Evolutionary conservation across 1,140 invertebrate species (phyloP).

Genomic region (Drosophila kepulauana): DNA sequence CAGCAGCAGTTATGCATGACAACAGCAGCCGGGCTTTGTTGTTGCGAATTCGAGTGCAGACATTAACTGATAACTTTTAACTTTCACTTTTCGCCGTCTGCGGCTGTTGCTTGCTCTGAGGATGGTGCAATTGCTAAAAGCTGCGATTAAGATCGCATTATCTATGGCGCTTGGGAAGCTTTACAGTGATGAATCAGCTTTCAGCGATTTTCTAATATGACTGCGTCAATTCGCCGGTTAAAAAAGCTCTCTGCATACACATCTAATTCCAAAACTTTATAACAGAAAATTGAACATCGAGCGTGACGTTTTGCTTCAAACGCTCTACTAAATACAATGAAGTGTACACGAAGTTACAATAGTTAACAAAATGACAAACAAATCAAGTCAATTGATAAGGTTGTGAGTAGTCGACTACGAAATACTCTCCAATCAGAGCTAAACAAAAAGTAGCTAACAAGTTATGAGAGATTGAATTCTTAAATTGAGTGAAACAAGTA

Average conservation of each 20-base stretch:
- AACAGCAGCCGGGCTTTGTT: slow-evolving; percentile 10
- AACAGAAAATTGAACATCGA: slow-evolving; percentile 10
- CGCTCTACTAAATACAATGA: too few species aligned
- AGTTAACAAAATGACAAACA: slow-evolving; percentile 1
- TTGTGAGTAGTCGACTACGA: background rate
- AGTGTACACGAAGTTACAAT: background rate
- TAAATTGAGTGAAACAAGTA: too few species aligned
- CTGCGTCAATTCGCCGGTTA: background rate
- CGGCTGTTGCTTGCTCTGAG: background rate
- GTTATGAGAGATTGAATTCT: too few species aligned
- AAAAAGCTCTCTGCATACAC: background rate
- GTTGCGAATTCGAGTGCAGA: slow-evolving; percentile 74
- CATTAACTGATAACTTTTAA: slow-evolving; percentile 35
- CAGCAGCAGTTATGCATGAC: slow-evolving; percentile 52
- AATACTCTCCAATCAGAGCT: background rate
- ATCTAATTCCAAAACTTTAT: background rate
- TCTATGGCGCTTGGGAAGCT: slow-evolving; percentile 16
- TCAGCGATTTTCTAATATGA: background rate
- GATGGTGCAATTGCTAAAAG: slow-evolving; percentile 34
- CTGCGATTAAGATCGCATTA: slow-evolving; percentile 25
- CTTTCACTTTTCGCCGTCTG: slow-evolving; percentile 67
- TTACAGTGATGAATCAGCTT: slow-evolving; percentile 49
- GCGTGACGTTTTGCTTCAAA: slow-evolving; percentile 8
- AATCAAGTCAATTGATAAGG: background rate
- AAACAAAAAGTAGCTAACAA: too few species aligned